Evolutionary conservation across 2,888 invertebrate species (phyloP), one percentile per base, ranked within the genome.

Genomic region (Erebia aethiops): DNA sequence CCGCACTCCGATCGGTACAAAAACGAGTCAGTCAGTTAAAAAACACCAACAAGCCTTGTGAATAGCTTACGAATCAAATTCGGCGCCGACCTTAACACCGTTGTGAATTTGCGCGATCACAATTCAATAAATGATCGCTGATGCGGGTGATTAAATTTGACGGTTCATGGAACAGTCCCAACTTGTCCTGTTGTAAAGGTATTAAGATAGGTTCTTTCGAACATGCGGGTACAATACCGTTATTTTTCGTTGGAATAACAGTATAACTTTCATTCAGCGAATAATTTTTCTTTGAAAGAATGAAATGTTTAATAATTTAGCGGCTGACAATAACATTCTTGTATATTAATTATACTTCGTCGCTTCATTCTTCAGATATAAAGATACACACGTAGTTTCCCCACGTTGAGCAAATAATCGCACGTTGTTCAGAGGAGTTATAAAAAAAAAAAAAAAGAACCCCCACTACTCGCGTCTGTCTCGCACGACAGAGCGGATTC

Each of bases 61-160:
- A 60, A 60, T 70, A 54, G 82, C 82, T 88, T 85, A 82, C 83
- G 75, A 80, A 86, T 78, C 76, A 62, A 72, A 77, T 81, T 81
- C 74, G 76, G 77, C 69, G 75, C 61, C 76, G 85, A 83, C 90
- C 92, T 91, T 90, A 90, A 85, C 92, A 89, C 84, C 78, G 81
- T 85, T 90, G 86, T 87, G 82, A 86, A 84, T 84, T 81, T 85
- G 80, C 75, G 84, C 86, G 89, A 84, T 85, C 80, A 78, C 81
- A 78, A 76, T 82, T 78, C 78, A 79, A 80, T 78, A 81, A 75
- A 77, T 74, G 81, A 80, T 86, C 81, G 80, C 78, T 86, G 85
- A 91, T 90, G 89, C 91, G 91, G 90, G 89, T 79, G 82, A 81
- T 87, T 83, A 80, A 79, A 82, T 82, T 84, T 75, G 77, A 75